These are phyloP conservation scores for Eristalis intricaria DNA, from an alignment of 2,888 invertebrate species.

Conservation along the genomic window DNA sequence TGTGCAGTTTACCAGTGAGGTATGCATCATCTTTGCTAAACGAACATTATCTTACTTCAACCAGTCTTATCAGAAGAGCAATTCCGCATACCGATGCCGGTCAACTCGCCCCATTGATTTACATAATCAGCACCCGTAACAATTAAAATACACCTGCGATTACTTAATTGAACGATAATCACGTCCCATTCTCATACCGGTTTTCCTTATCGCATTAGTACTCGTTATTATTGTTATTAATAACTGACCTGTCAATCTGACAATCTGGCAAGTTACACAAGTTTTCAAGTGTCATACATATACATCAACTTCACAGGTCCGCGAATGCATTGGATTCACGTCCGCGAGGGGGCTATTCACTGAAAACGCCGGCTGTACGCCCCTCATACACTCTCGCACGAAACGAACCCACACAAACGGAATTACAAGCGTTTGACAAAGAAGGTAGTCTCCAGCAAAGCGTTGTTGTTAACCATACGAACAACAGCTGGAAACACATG, in stretches of 20 bases:
- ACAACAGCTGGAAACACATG: slow-evolving; percentile 24
- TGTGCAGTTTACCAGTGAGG: background rate
- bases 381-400: background rate
- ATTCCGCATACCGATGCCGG: background rate
- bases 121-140: slow-evolving; percentile 1
- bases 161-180: slow-evolving; percentile 56
- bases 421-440: slow-evolving; percentile 13
- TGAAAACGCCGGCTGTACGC: background rate
- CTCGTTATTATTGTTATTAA: slow-evolving; percentile 30
- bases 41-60: background rate
- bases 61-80: background rate
- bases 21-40: background rate
- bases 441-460: background rate
- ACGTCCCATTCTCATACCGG: background rate
- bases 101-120: background rate
- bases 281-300: slow-evolving; percentile 48
- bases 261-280: slow-evolving; percentile 42
- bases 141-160: slow-evolving; percentile 21
- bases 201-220: background rate
- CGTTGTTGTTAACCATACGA: background rate
- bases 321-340: background rate
- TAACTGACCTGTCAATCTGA: slow-evolving; percentile 60
- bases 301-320: slow-evolving; percentile 5
- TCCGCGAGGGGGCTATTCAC: slow-evolving; percentile 25
- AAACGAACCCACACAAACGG: slow-evolving; percentile 13